A percentile compares a stretch with the other conserved stretches of the same genome.
These are phyloP conservation scores for Hippocampus barbouri DNA, from an alignment of 2,113 vertebrate species.

Conservation along the genomic window DNA sequence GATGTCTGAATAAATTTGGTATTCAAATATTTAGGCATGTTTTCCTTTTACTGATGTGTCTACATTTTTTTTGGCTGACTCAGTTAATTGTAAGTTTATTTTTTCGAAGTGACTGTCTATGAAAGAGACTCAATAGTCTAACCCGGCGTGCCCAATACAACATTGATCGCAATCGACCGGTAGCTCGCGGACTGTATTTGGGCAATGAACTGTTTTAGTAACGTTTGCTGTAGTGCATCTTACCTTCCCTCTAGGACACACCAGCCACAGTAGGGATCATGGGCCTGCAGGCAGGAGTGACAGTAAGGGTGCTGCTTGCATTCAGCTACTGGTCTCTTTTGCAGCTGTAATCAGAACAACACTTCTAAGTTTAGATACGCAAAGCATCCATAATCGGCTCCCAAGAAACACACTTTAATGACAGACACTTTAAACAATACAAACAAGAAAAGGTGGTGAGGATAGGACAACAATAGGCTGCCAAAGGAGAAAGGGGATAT, in stretches of 20 bases:
- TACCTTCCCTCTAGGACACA: constrained; percentile 93
- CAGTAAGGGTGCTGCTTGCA: constrained; percentile 85
- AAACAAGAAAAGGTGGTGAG: constrained; percentile 30
- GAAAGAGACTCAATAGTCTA: too few relatives aligned
- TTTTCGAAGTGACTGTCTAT: too few relatives aligned
- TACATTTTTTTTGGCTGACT: too few relatives aligned
- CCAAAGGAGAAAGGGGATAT: constrained; percentile 5
- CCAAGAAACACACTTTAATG: constrained; percentile 32
- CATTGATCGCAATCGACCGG: too few relatives aligned
- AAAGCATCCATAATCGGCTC: constrained; percentile 31
- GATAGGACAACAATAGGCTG: constrained; percentile 26
- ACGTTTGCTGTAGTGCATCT: constrained; percentile 34
- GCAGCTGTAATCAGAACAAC: constrained; percentile 72
- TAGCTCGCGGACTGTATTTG: neutral
- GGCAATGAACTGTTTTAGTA: neutral
- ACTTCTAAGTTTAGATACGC: constrained; percentile 31
- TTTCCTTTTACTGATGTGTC: too few relatives aligned
- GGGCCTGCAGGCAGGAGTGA: constrained; percentile 81
- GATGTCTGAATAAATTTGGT: too few relatives aligned
- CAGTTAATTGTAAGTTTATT: too few relatives aligned
- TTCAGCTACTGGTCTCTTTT: constrained; percentile 87
- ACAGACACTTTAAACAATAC: constrained; percentile 38
- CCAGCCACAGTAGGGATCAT: constrained; percentile 96
- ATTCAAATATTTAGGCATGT: too few relatives aligned
- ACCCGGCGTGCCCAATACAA: too few relatives aligned